These are phyloP conservation scores for Branchinecta lynchi DNA, from an alignment of 1,140 invertebrate genomes.

Conservation along the genomic window DNA sequence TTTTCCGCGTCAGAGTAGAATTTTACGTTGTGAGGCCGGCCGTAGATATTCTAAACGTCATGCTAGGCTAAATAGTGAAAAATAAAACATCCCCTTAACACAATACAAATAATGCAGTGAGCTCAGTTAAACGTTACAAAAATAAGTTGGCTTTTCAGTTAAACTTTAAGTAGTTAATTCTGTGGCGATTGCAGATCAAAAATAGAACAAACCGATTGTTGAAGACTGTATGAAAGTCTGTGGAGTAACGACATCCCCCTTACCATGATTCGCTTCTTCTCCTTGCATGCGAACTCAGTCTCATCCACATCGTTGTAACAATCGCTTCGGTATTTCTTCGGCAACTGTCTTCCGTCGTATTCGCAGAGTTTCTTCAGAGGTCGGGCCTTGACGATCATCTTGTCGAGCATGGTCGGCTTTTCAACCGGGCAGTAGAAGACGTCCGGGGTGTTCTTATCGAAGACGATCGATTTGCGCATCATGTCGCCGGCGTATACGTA, in stretches of 20 bases:
- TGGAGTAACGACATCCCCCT: background rate
- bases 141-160: too few relatives aligned
- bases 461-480: constrained; percentile 63
- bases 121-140: too few relatives aligned
- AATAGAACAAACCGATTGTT: too few relatives aligned
- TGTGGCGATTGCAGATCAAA: too few relatives aligned
- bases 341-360: constrained; percentile 49
- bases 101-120: too few relatives aligned
- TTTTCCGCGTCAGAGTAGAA: too few relatives aligned
- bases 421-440: constrained; percentile 67
- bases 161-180: too few relatives aligned
- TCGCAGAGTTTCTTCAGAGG: constrained; percentile 57
- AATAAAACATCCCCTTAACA: too few relatives aligned
- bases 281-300: constrained; percentile 60
- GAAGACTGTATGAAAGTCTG: too few relatives aligned
- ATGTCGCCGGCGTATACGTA: constrained; percentile 43
- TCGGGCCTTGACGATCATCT: constrained; percentile 41
- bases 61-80: too few relatives aligned
- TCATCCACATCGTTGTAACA: constrained; percentile 68
- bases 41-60: too few relatives aligned
- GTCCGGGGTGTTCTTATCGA: constrained; percentile 62
- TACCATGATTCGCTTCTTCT: constrained; percentile 66
- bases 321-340: constrained; percentile 57
- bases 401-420: constrained; percentile 40
- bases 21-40: too few relatives aligned